Percentiles rank a stretch among this genome's conserved stretches.
These are phyloP conservation scores for Condylura cristata DNA, from an alignment of 2,113 vertebrate genomes.

Conservation along the genomic window DNA sequence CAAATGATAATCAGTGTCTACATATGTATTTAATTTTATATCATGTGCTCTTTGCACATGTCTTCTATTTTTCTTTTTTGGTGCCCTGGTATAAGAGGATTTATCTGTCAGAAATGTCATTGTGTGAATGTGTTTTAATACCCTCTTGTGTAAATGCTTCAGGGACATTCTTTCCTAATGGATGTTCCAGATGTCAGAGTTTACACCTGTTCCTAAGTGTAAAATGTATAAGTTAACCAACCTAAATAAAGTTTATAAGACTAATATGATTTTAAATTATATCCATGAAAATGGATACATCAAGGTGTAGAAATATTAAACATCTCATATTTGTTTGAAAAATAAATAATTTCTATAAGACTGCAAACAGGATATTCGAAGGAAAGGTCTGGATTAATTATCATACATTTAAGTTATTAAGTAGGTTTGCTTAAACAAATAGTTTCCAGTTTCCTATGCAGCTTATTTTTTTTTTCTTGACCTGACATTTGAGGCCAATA, in stretches of 20 bases:
- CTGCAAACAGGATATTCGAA: conserved; percentile 52
- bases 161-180: conserved; percentile 75
- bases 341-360: conserved; percentile 46
- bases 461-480: conserved; percentile 1
- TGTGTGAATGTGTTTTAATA: conserved; percentile 68
- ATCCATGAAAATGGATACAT: conserved; percentile 54
- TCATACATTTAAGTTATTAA: conserved; percentile 40
- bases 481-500: neutral
- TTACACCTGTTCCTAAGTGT: conserved; percentile 75
- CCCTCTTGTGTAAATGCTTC: conserved; percentile 64
- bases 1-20: conserved; percentile 65
- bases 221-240: conserved; percentile 69
- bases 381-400: conserved; percentile 45
- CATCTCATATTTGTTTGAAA: conserved; percentile 40
- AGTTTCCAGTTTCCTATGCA: conserved; percentile 28
- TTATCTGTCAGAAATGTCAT: conserved; percentile 75
- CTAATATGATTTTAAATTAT: conserved; percentile 56
- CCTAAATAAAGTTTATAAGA: conserved; percentile 68
- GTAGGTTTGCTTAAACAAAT: neutral
- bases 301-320: conserved; percentile 44
- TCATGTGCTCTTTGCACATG: conserved; percentile 63
- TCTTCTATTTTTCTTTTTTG: conserved; percentile 77
- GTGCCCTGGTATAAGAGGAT: conserved; percentile 52
- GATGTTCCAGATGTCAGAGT: conserved; percentile 79
- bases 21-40: conserved; percentile 80